Conservation (phyloP, 2,888 invertebrate genomes). For the Eurytoma adleriae region DNA sequence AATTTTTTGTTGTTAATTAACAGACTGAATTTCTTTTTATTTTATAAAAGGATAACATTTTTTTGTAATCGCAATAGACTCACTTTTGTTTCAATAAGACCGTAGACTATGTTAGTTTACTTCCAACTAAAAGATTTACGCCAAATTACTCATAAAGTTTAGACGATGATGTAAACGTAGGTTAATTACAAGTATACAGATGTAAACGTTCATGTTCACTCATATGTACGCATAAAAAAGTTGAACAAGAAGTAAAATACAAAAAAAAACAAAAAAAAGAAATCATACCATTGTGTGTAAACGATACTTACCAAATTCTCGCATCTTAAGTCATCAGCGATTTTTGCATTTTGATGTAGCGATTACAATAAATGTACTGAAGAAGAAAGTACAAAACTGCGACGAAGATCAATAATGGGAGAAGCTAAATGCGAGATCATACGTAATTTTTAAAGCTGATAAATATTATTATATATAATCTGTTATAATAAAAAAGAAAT, state of each 20-base stretch:
- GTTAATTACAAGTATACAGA: constrained; percentile 36
- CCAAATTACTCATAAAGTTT: constrained; percentile 48
- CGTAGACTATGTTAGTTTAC: constrained; percentile 31
- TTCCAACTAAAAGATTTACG: constrained; percentile 48
- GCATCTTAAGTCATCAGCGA: constrained; percentile 28
- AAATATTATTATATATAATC: constrained; percentile 43
- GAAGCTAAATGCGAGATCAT: constrained; percentile 35
- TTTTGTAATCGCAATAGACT: constrained; percentile 1
- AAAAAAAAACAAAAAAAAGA: constrained; percentile 22
- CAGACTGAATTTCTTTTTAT: constrained; percentile 52
- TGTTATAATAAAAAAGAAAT: constrained; percentile 44
- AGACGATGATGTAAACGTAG: constrained; percentile 39
- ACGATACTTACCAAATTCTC: constrained; percentile 36
- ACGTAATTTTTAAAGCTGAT: constrained; percentile 44
- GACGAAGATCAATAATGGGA: constrained; percentile 26
- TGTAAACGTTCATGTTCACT: constrained; percentile 36
- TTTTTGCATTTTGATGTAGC: constrained; percentile 14
- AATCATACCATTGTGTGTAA: neutral
- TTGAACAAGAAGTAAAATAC: constrained; percentile 32
- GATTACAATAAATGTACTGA: constrained; percentile 40
- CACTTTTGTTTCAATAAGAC: constrained; percentile 27
- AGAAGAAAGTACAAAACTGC: constrained; percentile 44
- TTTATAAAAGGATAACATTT: neutral
- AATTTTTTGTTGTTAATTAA: constrained; percentile 12
- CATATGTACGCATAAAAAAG: constrained; percentile 41